These are phyloP conservation scores for Holcopasites calliopsidis DNA, from an alignment of 1,140 invertebrate species.

Conservation along the genomic window DNA sequence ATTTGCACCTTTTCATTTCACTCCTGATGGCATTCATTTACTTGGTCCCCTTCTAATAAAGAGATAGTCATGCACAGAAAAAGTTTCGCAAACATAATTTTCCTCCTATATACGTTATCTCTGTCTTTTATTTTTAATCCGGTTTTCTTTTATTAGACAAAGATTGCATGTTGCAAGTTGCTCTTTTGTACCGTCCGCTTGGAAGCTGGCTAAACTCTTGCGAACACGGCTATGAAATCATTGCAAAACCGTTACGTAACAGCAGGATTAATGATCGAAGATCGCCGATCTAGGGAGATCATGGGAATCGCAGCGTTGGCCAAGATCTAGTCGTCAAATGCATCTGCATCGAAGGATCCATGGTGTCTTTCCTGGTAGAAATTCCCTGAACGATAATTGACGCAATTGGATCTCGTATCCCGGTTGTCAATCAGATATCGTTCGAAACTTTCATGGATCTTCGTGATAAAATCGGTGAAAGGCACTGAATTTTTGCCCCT, in stretches of 20 bases:
- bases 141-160: no score
- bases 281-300: slow-evolving; percentile 41
- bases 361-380: slow-evolving; percentile 61
- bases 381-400: slow-evolving; percentile 42
- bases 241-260: slow-evolving; percentile 50
- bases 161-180: background rate
- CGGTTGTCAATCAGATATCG: background rate
- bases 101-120: no score
- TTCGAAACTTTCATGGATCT: background rate
- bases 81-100: no score
- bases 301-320: slow-evolving; percentile 52
- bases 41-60: background rate
- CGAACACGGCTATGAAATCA: slow-evolving; percentile 15
- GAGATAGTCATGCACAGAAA: no score
- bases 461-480: slow-evolving; percentile 20
- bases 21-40: background rate
- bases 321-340: slow-evolving; percentile 40
- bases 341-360: slow-evolving; percentile 19
- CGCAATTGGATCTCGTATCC: slow-evolving; percentile 41
- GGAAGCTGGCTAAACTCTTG: background rate
- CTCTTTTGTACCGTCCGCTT: background rate
- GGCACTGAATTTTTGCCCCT: background rate
- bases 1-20: background rate
- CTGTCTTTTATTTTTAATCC: no score
- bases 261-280: slow-evolving; percentile 60